Base-by-base conservation (phyloP, 2,113 vertebrate species). In the Pomatorhinus ruficollis region DNA sequence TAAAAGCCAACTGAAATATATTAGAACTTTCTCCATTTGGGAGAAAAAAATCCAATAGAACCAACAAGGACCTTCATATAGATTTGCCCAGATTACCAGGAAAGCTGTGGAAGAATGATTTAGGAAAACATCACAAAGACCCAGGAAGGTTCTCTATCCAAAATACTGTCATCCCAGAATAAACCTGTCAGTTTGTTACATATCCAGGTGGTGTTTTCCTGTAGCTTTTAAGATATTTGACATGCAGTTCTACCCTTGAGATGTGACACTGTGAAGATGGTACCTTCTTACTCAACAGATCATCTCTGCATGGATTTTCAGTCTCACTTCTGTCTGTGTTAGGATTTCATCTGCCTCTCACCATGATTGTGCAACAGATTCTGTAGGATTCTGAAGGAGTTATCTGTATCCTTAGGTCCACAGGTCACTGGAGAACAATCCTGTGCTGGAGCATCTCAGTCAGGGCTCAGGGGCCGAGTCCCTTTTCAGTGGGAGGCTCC, bases 161-260 rank as follows among this genome's bases (percentile, higher is more conserved):
- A 84, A 95, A 84, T 39, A 59, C 93, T 95, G 83, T 91, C 85
- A 92, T 63, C 90, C 89, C 68, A 83, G 92, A 94, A 96, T 86
- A 97, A 95, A 77, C 42, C 54, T 92, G 90, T 59, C 95, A 83
- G 37, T 80, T 95, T 74, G 54, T 78, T 95, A 81, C 83, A 89
- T 59, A 96, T 44, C 77, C 94, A 97, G 89, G 80, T 95, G 77
- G 64, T 95, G 89, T 74, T 90, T 95, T 94, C 87, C 94, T 84
- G 89, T 31, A 89, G 68, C 83, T 92, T 89, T 92, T 78, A 49
- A 60, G 86, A 60, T 92, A 92, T 66, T 92, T 92, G 85, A 89
- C 24, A 52, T 82, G 68, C 83, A 84, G 47, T 49, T 87, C 69
- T 68, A 68, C 56, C 84, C 94, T 25, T 47, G 83, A 94, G 91